Percentiles rank a stretch among this genome's conserved stretches.
These are phyloP conservation scores for Nipponacmea schrenckii DNA, from an alignment of 2,888 invertebrate genomes.

Conservation along the genomic window DNA sequence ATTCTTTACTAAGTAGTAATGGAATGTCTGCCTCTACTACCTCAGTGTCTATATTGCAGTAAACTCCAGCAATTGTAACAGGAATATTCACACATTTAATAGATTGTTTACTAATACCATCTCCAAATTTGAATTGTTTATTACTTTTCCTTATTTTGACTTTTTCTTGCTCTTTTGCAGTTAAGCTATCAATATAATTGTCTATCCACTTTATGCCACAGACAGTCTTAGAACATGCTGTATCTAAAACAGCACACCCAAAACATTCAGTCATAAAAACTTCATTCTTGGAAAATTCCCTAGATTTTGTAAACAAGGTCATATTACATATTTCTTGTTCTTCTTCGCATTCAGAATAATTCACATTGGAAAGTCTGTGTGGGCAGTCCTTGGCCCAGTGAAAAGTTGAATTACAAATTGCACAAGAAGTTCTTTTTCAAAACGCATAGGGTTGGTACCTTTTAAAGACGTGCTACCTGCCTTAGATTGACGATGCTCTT, in stretches of 20 bases:
- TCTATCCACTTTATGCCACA: not conserved
- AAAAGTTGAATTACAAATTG: too few relatives aligned
- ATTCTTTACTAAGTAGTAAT: too few relatives aligned
- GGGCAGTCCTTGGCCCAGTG: too few relatives aligned
- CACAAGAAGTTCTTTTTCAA: not conserved
- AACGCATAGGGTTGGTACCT: not conserved
- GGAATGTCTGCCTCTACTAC: too few relatives aligned
- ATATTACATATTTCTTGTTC: too few relatives aligned
- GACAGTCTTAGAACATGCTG: slow-evolving; percentile 14
- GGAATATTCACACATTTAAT: slow-evolving; percentile 18
- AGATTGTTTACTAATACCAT: slow-evolving; percentile 16
- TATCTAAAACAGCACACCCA: slow-evolving; percentile 17
- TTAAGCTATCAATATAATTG: not conserved
- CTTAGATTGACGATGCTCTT: too few relatives aligned
- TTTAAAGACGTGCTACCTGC: not conserved
- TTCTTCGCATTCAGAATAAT: too few relatives aligned
- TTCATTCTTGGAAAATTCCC: slow-evolving; percentile 10
- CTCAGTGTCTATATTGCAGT: slow-evolving; percentile 18
- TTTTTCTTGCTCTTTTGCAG: not conserved
- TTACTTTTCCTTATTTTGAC: slow-evolving; percentile 2
- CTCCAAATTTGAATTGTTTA: slow-evolving; percentile 24
- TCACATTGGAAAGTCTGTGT: too few relatives aligned
- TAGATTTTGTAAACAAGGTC: not conserved
- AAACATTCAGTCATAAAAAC: slow-evolving; percentile 21
- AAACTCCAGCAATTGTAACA: slow-evolving; percentile 10